Evolutionary conservation across 2,888 invertebrate genomes (phyloP).

Genomic region (Marasmarcha lunaedactyla): DNA sequence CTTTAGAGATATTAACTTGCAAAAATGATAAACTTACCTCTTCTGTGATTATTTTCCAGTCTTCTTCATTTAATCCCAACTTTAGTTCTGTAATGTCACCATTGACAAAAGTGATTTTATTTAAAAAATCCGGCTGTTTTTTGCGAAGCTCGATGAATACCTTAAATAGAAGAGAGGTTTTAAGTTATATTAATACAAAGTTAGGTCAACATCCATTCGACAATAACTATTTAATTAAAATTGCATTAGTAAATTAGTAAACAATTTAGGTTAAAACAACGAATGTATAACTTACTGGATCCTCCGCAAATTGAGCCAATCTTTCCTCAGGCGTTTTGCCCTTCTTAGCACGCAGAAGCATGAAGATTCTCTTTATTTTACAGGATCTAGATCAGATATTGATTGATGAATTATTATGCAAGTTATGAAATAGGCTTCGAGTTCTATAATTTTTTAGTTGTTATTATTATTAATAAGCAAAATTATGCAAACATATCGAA

Average conservation of each 20-base stretch:
- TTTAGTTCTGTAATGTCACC: conserved; percentile 15
- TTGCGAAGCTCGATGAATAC: conserved; percentile 2
- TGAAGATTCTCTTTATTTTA: conserved; percentile 8
- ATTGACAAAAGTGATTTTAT: conserved; percentile 10
- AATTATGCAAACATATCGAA: too few species aligned
- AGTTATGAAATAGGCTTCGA: too few species aligned
- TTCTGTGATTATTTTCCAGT: conserved; percentile 13
- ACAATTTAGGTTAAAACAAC: background rate
- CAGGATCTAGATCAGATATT: conserved; percentile 4
- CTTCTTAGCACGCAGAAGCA: conserved; percentile 6
- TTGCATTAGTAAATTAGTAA: too few species aligned
- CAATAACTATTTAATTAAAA: too few species aligned
- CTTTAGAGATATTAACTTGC: too few species aligned
- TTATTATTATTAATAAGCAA: too few species aligned
- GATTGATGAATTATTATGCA: too few species aligned
- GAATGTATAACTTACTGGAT: conserved; percentile 9
- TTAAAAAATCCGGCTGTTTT: conserved; percentile 6
- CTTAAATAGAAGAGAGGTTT: background rate
- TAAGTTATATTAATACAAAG: too few species aligned
- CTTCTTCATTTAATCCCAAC: conserved; percentile 16
- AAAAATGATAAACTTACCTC: too few species aligned
- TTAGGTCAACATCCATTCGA: too few species aligned
- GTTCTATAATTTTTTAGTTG: too few species aligned
- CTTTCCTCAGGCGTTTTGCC: conserved; percentile 8
- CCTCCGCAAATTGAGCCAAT: conserved; percentile 6